Evolutionary conservation across 2,113 vertebrate genomes (phyloP).

Genomic region (Cranoglanis bouderius): DNA sequence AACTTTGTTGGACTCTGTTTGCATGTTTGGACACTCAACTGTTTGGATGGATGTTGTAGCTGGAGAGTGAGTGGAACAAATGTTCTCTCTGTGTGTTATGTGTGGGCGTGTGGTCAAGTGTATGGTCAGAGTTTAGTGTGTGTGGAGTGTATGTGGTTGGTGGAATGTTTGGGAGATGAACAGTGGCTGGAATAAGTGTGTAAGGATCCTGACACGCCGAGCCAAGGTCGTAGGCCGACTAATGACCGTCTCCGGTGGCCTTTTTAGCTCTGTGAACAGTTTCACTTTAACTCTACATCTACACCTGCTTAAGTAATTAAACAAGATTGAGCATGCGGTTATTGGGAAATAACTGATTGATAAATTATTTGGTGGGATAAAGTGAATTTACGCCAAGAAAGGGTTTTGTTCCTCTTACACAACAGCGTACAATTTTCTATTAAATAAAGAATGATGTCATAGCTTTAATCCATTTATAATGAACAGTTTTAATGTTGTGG

Average conservation of each 20-base stretch:
- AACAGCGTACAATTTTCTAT: background rate
- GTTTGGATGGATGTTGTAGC: conserved; percentile 10
- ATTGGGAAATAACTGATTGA: background rate
- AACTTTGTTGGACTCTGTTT: conserved; percentile 13
- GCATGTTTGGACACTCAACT: conserved; percentile 21
- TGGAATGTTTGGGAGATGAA: conserved; percentile 26
- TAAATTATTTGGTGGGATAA: background rate
- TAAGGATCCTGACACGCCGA: background rate
- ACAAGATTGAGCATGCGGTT: background rate
- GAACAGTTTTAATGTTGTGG: background rate
- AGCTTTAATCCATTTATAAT: background rate
- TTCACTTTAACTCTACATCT: background rate
- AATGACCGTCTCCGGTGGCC: background rate
- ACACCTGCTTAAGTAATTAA: background rate
- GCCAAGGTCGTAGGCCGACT: background rate
- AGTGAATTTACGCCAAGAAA: background rate
- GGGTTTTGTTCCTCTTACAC: background rate
- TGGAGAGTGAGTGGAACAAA: conserved; percentile 8
- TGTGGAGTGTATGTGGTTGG: conserved; percentile 22
- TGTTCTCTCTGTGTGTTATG: conserved; percentile 19
- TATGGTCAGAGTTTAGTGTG: conserved; percentile 28
- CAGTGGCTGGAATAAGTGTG: conserved; percentile 4
- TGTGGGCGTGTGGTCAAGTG: conserved; percentile 23
- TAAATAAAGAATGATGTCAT: background rate
- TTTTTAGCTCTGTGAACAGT: background rate